Evolutionary conservation across 1,140 invertebrate genomes (phyloP), one percentile per base, ranked within the genome.

Genomic region (Hypothenemus hampei): DNA sequence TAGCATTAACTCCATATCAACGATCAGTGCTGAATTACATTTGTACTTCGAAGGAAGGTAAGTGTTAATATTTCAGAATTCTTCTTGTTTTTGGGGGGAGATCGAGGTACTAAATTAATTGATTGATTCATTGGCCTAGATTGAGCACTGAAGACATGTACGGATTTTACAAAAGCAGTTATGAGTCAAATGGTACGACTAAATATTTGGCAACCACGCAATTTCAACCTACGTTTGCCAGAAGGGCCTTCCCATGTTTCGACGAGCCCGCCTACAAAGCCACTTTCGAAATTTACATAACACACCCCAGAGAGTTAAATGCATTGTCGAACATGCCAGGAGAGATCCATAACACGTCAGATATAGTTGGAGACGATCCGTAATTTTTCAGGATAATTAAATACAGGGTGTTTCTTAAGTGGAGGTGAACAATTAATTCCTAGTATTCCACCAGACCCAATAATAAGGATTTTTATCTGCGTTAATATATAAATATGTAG

Each of bases 181-280:
- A 66, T 22, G 41, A 56, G 11, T 35, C 3, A 21, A 43, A 21
- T 10, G 29, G 39, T 1, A 23, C 22, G 2, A 54, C 33, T 1
- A 64, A 58, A 41, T 61, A 59, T 44, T 26, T 91, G 13, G 81
- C 82, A 2, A 83, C 80, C 1, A 89, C 88, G 0, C 90, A 94
- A 69, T 84, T 93, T 62, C 81, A 92, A 65, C 80, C 89, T 0
- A 87, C 82, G 0, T 82, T 83, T 69, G 89, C 90, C 1, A 76
- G 92, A 7, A 75, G 81, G 29, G 86, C 86, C 2, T 93, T 94
- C 65, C 92, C 92, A 0, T 93, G 90, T 66, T 90, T 89, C 64
- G 93, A 97, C 70, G 92, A 97, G 64, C 93, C 93, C 0, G 74
- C 76, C 11, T 81, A 87, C 58, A 92, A 91, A 65, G 81, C 87